Evolutionary conservation across 2,888 invertebrate genomes (phyloP), one percentile per base, ranked within the genome.

Genomic region (Willowsia nigromaculata): DNA sequence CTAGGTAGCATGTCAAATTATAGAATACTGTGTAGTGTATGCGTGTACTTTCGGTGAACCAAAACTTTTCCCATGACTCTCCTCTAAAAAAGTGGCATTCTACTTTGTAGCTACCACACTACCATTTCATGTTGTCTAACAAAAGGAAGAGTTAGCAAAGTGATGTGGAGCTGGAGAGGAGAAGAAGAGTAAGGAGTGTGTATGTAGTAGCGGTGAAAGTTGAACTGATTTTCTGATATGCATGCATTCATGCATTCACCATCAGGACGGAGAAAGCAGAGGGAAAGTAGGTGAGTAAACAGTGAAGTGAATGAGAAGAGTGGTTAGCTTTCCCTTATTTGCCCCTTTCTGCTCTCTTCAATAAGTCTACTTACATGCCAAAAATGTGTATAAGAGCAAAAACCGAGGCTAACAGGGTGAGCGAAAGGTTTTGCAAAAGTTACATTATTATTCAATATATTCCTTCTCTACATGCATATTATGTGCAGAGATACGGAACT

Each of bases 161-260:
- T 18, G 40, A 56, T 56, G 18, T 5, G 56, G n/a, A 65, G 30
- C 15, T n/a, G 33, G 30, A 13, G 33, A 33, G 33, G n/a, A 62
- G 15, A 76, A 33, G 76, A 50, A n/a, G 76, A 22, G 53, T 30
- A 50, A 50, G 27, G n/a, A 62, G 30, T 18, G 62, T 15, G 30
- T 13, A 40, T 6, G 11, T n/a, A 25, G 50, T 76, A 53, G 76
- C 30, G 47, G 47, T 15, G 56, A 80, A 80, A 80, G 53, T 80
- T 80, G 30, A 56, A 53, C 78, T 80, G 78, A 80, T 80, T 80
- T 53, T 80, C 40, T 37, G 68, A 68, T 68, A 68, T 68, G 68
- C 68, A 68, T 68, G 68, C 68, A 40, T 40, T 68, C 68, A 68
- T 68, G 68, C 68, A 68, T 68, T 68, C 68, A 68, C 37, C 68